Conservation (phyloP, 2,797 vertebrate genomes). For the Xiphophorus birchmanni region DNA sequence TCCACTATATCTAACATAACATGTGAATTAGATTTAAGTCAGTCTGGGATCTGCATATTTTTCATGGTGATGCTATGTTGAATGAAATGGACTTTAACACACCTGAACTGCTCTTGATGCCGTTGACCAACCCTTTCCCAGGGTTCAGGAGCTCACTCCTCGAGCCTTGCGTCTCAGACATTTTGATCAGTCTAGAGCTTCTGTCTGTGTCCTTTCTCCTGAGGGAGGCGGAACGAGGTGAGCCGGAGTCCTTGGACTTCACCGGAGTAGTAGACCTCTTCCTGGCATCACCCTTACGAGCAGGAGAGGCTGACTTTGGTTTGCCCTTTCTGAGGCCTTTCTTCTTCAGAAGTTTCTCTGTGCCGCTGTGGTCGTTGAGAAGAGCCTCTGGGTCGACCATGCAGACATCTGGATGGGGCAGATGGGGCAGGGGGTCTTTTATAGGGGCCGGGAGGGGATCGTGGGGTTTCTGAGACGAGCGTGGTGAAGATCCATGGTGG, state of each 20-base stretch:
- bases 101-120: slow-evolving; percentile 89
- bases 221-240: slow-evolving; percentile 81
- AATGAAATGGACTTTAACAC: slow-evolving; percentile 20
- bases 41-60: not conserved
- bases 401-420: slow-evolving; percentile 95
- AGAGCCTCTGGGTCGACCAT: slow-evolving; percentile 96
- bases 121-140: slow-evolving; percentile 87
- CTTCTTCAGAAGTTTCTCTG: slow-evolving; percentile 88
- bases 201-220: slow-evolving; percentile 87
- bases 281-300: slow-evolving; percentile 85
- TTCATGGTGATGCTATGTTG: not conserved
- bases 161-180: slow-evolving; percentile 79
- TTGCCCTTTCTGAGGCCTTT: slow-evolving; percentile 88
- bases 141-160: slow-evolving; percentile 81
- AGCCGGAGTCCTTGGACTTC: slow-evolving; percentile 84
- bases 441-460: slow-evolving; percentile 89
- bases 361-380: slow-evolving; percentile 82
- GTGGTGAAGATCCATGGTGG: slow-evolving; percentile 81
- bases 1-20: not conserved
- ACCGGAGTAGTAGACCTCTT: slow-evolving; percentile 89
- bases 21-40: not conserved
- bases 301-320: slow-evolving; percentile 90
- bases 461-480: slow-evolving; percentile 78
- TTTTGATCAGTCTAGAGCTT: slow-evolving; percentile 80
- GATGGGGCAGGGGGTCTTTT: slow-evolving; percentile 90